phyloP scores from a whole-genome alignment of 2,888 invertebrate species.

The Artemia sinica region DNA sequence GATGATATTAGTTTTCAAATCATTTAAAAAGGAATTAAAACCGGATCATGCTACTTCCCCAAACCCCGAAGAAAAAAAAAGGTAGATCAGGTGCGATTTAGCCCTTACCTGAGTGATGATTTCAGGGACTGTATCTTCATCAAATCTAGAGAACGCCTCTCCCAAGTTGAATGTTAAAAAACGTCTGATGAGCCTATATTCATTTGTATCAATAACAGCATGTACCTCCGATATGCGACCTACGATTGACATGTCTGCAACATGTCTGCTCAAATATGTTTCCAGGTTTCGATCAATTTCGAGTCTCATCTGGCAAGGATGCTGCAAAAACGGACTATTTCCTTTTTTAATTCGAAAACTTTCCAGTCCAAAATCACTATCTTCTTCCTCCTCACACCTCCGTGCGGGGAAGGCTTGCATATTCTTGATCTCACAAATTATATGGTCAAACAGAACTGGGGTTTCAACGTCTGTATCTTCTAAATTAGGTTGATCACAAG shows the following conservation, averaged over 20 bases:
- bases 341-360: conserved; percentile 37
- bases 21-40: too few species aligned
- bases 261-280: conserved; percentile 37
- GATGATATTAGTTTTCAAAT: too few species aligned
- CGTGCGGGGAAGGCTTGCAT: conserved; percentile 56
- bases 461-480: conserved; percentile 4
- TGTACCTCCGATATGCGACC: conserved; percentile 71
- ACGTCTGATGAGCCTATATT: conserved; percentile 72
- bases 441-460: conserved; percentile 45
- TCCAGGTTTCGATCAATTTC: conserved; percentile 66
- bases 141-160: conserved; percentile 51
- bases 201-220: conserved; percentile 58
- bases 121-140: too few species aligned
- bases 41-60: too few species aligned
- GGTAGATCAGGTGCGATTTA: too few species aligned
- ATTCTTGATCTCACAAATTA: conserved; percentile 50
- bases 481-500: too few species aligned
- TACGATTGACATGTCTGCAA: conserved; percentile 65
- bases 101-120: too few species aligned
- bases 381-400: conserved; percentile 29
- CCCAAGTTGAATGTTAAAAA: conserved; percentile 75
- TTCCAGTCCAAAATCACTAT: conserved; percentile 32
- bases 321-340: conserved; percentile 54
- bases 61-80: too few species aligned
- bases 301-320: conserved; percentile 60